A percentile compares a stretch with the other conserved stretches of the same genome.
Conservation (phyloP, 1,140 invertebrate species). For the Macrosteles quadrilineatus region DNA sequence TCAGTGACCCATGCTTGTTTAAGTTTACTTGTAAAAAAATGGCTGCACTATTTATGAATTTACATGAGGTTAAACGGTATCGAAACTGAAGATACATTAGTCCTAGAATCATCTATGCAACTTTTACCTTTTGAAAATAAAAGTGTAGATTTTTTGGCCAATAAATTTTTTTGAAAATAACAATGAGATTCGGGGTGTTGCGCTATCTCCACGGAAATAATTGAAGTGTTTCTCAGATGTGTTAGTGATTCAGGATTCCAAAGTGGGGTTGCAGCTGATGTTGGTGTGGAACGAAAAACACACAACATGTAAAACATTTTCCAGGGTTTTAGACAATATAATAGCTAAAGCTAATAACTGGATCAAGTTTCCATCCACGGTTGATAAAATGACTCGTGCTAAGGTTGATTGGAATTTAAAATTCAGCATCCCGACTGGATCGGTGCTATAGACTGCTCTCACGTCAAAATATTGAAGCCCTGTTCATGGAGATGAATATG, state of each 20-base stretch:
- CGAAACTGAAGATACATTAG: not conserved
- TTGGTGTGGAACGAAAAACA: not conserved
- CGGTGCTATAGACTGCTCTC: constrained; percentile 17
- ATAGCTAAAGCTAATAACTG: not conserved
- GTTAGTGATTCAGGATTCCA: constrained; percentile 23
- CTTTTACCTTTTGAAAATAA: not conserved
- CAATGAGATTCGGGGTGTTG: not conserved
- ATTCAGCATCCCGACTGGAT: constrained; percentile 14
- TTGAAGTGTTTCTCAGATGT: constrained; percentile 3
- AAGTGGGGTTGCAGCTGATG: constrained; percentile 9
- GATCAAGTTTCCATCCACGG: constrained; percentile 13
- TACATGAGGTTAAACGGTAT: constrained; percentile 8
- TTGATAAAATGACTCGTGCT: constrained; percentile 1
- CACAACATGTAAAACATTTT: constrained; percentile 5
- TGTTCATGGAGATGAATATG: constrained; percentile 19
- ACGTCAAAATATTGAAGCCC: constrained; percentile 30
- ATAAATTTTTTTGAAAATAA: not conserved
- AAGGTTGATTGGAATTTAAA: constrained; percentile 6
- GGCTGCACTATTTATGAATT: constrained; percentile 20
- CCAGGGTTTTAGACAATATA: not conserved
- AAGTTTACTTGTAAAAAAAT: too few relatives aligned
- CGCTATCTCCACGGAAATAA: constrained; percentile 3
- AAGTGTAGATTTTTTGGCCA: not conserved
- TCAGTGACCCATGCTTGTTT: too few relatives aligned
- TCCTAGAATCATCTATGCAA: not conserved